Base-by-base conservation (phyloP, 2,113 vertebrate species). In the Typhlomys cinereus region DNA sequence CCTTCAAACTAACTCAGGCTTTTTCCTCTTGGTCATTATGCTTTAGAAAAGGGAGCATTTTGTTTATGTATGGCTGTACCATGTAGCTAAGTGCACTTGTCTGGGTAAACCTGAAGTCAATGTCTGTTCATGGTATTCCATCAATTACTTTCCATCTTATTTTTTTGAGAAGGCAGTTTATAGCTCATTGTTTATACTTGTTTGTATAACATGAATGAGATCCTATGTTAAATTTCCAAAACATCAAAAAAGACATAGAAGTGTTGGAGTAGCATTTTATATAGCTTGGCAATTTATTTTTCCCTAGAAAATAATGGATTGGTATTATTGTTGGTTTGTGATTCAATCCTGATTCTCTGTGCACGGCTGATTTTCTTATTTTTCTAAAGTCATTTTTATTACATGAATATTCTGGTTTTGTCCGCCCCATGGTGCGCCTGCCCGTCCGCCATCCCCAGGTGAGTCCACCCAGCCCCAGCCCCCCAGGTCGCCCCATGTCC, bases 261-360 rank as follows among this genome's bases (percentile, higher is more conserved):
- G 25, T 62, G 10, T 78, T 93, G 50, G 84, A 61, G 44, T 95
- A 39, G 1, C 27, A 89, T 11, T 64, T 36, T 89, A 86, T 92
- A 91, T 52, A 89, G 92, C 34, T 31, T 89, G 71, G 66, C 81
- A 36, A 80, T 93, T 57, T 76, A 94, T 92, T 93, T 84, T 34
- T 10, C 73, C n/a, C 78, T 39, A 46, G 5, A 6, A 76, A 73
- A 89, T 75, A 74, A 69, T 86, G 48, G 9, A 84, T 93, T 70
- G 36, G 2, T 81, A 92, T 18, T 54, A 91, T 50, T 92, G 10
- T 20, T 61, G 20, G 9, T 54, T 89, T 94, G 62, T 94, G 59
- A 88, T 87, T 88, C 89, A 91, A 85, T 91, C 25, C 57, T 90
- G 8, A 7, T 86, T 91, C 25, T 84, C 48, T 90, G 7, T 11